A percentile compares a stretch with the other conserved stretches of the same genome.
Conservation (phyloP, 2,797 vertebrate genomes). For the Chrysocyon brachyurus region DNA sequence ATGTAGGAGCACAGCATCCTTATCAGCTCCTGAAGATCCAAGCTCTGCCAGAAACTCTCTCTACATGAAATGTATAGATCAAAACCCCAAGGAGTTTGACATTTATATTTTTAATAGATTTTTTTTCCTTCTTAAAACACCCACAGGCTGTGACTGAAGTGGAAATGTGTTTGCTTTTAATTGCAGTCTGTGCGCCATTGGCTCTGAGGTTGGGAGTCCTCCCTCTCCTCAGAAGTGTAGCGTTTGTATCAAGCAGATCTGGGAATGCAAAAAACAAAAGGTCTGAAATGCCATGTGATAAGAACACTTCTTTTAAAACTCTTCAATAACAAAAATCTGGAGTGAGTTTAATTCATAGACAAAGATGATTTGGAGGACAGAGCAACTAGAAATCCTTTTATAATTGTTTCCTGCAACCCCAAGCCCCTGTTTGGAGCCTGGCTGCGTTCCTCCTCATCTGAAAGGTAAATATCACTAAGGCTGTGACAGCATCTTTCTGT, state of each 20-base stretch:
- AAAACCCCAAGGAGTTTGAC: constrained; percentile 72
- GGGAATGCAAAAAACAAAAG: constrained; percentile 51
- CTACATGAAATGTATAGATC: constrained; percentile 63
- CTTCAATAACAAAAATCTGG: constrained; percentile 79
- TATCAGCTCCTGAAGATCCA: constrained; percentile 38
- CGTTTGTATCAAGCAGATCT: constrained; percentile 79
- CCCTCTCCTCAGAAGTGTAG: constrained; percentile 67
- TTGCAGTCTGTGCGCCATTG: constrained; percentile 38
- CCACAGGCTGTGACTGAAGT: constrained; percentile 74
- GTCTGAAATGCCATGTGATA: constrained; percentile 67
- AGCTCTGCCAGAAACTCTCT: not conserved
- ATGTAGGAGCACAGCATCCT: constrained; percentile 16
- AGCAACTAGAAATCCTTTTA: constrained; percentile 77
- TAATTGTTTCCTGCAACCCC: constrained; percentile 73
- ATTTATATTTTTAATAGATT: constrained; percentile 79
- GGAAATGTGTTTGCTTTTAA: constrained; percentile 78
- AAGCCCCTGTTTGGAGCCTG: not conserved
- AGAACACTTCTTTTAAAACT: constrained; percentile 80
- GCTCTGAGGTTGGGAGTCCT: constrained; percentile 60
- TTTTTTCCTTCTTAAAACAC: constrained; percentile 60
- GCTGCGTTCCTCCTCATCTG: not conserved
- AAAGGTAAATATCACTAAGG: not conserved
- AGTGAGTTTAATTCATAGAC: constrained; percentile 83
- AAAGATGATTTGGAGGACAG: constrained; percentile 73
- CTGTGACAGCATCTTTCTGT: not conserved